Percentiles rank a stretch among this genome's conserved stretches.
phyloP scores from a whole-genome alignment of 2,113 vertebrate genomes.

The Callocephalon fimbriatum region DNA sequence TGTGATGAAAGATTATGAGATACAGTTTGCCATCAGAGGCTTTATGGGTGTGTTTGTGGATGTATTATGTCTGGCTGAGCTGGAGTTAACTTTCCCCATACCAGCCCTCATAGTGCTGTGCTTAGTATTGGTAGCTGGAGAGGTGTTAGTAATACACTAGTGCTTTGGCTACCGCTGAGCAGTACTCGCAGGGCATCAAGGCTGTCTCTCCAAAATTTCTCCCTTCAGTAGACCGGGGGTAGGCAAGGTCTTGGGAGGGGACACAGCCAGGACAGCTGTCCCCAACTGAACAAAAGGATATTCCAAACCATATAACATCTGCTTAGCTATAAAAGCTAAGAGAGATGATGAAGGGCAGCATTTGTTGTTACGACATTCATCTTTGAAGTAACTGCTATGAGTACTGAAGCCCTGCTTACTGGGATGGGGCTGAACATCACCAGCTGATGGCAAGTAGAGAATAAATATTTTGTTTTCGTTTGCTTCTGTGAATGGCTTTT shows the following conservation, averaged over 20 bases:
- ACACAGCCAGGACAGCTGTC: neutral
- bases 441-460: neutral
- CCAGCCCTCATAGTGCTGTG: neutral
- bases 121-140: neutral
- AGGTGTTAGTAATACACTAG: neutral
- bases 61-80: neutral
- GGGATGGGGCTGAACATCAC: neutral
- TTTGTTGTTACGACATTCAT: no score
- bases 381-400: neutral
- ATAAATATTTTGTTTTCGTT: neutral
- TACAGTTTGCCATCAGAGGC: neutral
- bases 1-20: neutral
- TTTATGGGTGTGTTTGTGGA: neutral
- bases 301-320: neutral
- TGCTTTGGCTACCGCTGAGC: neutral
- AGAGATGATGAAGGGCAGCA: neutral
- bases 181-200: neutral
- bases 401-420: neutral
- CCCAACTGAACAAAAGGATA: neutral
- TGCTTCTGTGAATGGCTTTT: neutral
- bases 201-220: neutral
- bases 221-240: neutral
- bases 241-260: neutral
- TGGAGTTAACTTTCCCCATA: neutral
- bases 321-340: neutral